Conservation (phyloP, 2,797 vertebrate genomes). For the Lacerta agilis region DNA sequence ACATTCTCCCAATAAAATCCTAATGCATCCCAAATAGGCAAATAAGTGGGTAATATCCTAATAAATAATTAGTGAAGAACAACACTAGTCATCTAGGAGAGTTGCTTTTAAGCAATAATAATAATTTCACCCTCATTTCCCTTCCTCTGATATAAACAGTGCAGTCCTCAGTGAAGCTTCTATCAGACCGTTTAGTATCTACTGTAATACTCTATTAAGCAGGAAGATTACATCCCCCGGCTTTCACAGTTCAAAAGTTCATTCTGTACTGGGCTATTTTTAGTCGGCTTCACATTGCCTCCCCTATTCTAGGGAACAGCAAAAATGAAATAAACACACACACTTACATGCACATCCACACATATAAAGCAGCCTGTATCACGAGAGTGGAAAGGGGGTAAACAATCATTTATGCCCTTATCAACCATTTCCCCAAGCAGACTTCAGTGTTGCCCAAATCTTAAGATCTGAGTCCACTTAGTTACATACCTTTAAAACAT, state of each 20-base stretch:
- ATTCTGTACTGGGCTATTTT: conserved; percentile 71
- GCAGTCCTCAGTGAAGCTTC: conserved; percentile 41
- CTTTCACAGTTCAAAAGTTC: conserved; percentile 78
- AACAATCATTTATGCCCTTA: background rate
- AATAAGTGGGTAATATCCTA: background rate
- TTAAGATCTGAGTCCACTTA: background rate
- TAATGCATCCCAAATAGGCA: background rate
- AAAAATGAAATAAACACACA: background rate
- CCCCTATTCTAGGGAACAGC: conserved; percentile 39
- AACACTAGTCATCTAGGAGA: background rate
- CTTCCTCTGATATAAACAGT: conserved; percentile 50
- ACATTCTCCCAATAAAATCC: background rate
- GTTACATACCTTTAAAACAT: too few relatives aligned
- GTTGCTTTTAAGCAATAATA: conserved; percentile 16
- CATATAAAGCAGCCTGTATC: background rate
- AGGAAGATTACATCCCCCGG: conserved; percentile 74
- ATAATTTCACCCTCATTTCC: conserved; percentile 38
- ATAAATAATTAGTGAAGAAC: background rate
- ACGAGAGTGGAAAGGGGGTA: background rate
- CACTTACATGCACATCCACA: background rate
- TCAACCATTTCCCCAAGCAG: background rate
- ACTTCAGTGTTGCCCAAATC: background rate
- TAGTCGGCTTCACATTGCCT: conserved; percentile 58
- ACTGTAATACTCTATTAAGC: conserved; percentile 76
- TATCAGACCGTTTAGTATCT: conserved; percentile 77